Evolutionary conservation across 1,140 invertebrate species (phyloP), one percentile per base, ranked within the genome.

Genomic region (Onthophagus taurus): DNA sequence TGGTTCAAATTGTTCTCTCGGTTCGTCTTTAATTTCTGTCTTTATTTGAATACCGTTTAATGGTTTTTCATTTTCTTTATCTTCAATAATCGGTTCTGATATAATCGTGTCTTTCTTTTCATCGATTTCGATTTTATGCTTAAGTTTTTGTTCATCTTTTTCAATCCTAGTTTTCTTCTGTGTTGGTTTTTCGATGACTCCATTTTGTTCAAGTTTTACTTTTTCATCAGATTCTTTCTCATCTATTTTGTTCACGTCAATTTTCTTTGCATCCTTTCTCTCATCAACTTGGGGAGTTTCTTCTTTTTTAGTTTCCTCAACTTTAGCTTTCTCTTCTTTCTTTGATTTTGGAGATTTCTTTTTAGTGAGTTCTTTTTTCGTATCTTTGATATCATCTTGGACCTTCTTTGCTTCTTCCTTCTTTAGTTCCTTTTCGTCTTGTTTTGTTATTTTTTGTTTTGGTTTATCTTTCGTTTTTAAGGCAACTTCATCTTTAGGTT

Each of bases 251-350:
- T 13, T 34, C 12, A 7, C 14, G 12, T 16, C 6, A 34, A 34
- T 16, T 42, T 42, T 30, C 26, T 29, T 41, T 7, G n/a, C 9
- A 2, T 24, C n/a, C 7, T 2, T 14, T 9, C 6, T 4, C 3
- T 12, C 24, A 30, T 42, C 39, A 18, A 6, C 11, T 29, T n/a
- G n/a, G n/a, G n/a, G n/a, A n/a, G n/a, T n/a, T n/a, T n/a, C n/a
- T n/a, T n/a, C 17, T 24, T 41, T 11, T 30, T 29, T 38, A 19
- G 45, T 42, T 46, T 46, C 44, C 26, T 45, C 38, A 31, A 42
- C 24, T 45, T 35, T 45, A 19, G 45, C 47, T 35, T 51, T 31
- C 24, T 33, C 29, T 38, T 47, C 26, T 13, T 35, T 21, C 30
- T 37, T 8, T 31, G 24, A 16, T 24, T 12, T 33, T 18, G 21